Evolutionary conservation across 2,888 invertebrate species (phyloP), one percentile per base, ranked within the genome.

Genomic region (Diadegma fenestrale): DNA sequence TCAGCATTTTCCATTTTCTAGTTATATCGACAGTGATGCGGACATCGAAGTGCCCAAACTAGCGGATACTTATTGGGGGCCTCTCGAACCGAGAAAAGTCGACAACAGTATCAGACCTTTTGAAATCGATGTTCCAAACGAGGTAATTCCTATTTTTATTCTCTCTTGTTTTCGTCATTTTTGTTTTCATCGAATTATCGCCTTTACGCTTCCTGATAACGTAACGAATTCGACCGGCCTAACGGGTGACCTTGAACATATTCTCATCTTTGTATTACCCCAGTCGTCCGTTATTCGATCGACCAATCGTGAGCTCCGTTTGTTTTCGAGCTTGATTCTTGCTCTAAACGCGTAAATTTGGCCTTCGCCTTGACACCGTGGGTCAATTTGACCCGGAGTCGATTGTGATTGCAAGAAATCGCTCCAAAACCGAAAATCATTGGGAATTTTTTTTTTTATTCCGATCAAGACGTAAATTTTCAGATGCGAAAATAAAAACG

Each of bases 51-150:
- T 91, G 19, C 91, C 91, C 0, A 83, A 87, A 26, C 80, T 92
- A 26, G 85, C 94, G 0, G 93, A 95, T 5, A 93, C 94, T 26
- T 96, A 96, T 94, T 97, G 96, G 96, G 96, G 96, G 0, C 92
- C 94, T 0, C 95, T 95, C 51, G 90, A 94, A 43, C 79, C 84
- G 37, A 83, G 66, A 2, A 89, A 95, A 30, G 94, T 94, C 48
- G 95, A 96, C 89, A 90, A 92, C 0, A 94, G 95, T 26, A 95
- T 97, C 78, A 94, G 94, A 83, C 95, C 95, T 0, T 97, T 95
- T 89, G 94, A 94, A 90, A 95, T 97, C 83, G 94, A 95, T 77
- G 95, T 96, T 81, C 91, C 95, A 0, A 95, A 96, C 90, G 94
- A 95, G 94, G 96, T 96, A 84, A 84, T 5, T 26, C 0, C 66